A percentile compares a stretch with the other conserved stretches of the same genome.
These are phyloP conservation scores for Polylopha cassiicola DNA, from an alignment of 2,888 invertebrate genomes.

Conservation along the genomic window DNA sequence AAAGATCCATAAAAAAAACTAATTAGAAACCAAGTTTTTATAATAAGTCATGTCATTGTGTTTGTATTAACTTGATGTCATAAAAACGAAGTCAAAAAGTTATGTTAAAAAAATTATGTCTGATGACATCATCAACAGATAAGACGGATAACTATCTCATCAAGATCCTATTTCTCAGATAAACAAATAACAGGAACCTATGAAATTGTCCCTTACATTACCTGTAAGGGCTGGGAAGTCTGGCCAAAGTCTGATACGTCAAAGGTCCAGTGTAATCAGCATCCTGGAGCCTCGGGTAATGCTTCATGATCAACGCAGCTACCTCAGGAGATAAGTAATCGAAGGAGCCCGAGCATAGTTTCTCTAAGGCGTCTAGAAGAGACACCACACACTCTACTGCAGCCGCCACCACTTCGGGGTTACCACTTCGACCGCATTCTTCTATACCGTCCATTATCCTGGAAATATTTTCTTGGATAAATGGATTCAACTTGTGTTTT, in stretches of 20 bases:
- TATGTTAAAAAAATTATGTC: too few relatives aligned
- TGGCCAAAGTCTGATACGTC: slow-evolving; percentile 89
- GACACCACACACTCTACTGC: slow-evolving; percentile 91
- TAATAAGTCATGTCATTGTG: too few relatives aligned
- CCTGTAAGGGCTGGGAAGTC: slow-evolving; percentile 89
- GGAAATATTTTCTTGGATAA: slow-evolving; percentile 21
- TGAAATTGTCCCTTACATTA: slow-evolving; percentile 34
- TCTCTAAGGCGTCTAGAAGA: slow-evolving; percentile 88
- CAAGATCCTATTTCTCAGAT: too few relatives aligned
- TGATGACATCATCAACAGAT: too few relatives aligned
- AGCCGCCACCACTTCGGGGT: slow-evolving; percentile 85
- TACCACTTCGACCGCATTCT: slow-evolving; percentile 91
- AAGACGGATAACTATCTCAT: too few relatives aligned
- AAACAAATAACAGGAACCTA: not conserved
- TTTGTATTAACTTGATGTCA: too few relatives aligned
- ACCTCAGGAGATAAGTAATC: slow-evolving; percentile 51
- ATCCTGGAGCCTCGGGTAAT: slow-evolving; percentile 82
- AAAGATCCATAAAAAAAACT: too few relatives aligned
- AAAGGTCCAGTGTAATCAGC: slow-evolving; percentile 90
- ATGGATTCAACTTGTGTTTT: too few relatives aligned
- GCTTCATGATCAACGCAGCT: slow-evolving; percentile 75
- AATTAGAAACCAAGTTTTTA: not conserved
- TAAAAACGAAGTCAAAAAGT: too few relatives aligned
- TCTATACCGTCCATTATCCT: slow-evolving; percentile 95
- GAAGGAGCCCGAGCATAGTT: slow-evolving; percentile 84